These are phyloP conservation scores for Eristalinus sepulchralis DNA, from an alignment of 2,888 invertebrate species.

Conservation along the genomic window DNA sequence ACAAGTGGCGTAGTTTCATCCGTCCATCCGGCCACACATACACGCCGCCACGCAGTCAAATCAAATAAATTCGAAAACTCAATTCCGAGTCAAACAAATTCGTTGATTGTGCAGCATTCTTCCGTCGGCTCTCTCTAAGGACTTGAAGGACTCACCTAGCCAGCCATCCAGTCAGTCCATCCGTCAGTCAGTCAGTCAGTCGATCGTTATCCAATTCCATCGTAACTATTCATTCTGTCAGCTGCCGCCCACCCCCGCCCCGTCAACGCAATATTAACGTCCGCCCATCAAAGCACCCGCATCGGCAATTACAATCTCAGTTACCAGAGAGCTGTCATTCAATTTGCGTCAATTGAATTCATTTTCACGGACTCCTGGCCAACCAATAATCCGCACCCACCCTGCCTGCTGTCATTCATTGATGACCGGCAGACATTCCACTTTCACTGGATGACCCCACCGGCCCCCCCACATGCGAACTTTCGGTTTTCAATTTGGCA, in stretches of 20 bases:
- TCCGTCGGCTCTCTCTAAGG: background rate
- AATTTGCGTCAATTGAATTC: conserved; percentile 42
- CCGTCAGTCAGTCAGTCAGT: too few relatives aligned
- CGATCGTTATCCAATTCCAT: background rate
- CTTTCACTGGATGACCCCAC: conserved; percentile 49
- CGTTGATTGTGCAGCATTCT: background rate
- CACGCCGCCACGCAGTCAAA: background rate
- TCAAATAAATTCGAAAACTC: background rate
- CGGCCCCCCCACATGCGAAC: conserved; percentile 8
- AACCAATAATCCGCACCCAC: conserved; percentile 28
- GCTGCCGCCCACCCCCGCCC: background rate
- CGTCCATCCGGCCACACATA: background rate
- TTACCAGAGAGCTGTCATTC: conserved; percentile 15
- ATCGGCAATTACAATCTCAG: background rate
- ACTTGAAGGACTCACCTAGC: background rate
- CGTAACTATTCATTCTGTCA: background rate
- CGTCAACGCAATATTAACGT: background rate
- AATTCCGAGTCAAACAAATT: background rate
- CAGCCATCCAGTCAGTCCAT: too few relatives aligned
- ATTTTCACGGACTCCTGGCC: conserved; percentile 16
- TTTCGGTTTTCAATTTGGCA: conserved; percentile 61
- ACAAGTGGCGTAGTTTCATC: background rate
- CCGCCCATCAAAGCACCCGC: background rate
- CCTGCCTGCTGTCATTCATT: conserved; percentile 10
- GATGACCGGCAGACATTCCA: conserved; percentile 9